Evolutionary conservation across 2,113 vertebrate genomes (phyloP).

Genomic region (Sialia sialis): DNA sequence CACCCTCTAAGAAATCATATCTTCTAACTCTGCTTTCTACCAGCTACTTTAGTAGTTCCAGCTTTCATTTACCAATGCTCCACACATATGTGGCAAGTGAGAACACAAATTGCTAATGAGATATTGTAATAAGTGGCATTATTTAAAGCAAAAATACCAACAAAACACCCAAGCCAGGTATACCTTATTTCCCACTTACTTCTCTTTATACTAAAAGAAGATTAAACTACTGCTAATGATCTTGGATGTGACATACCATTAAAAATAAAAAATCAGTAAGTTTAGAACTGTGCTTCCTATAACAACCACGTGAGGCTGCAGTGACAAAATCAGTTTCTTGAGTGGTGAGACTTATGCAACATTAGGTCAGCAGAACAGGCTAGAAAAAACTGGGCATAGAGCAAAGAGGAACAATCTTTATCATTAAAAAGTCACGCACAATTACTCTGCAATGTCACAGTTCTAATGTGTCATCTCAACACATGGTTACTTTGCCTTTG

Average conservation of each 20-base stretch:
- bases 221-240: background rate
- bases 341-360: background rate
- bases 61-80: background rate
- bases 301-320: background rate
- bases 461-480: background rate
- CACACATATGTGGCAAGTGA: background rate
- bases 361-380: background rate
- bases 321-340: background rate
- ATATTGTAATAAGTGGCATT: background rate
- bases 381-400: background rate
- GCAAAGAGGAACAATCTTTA: background rate
- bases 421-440: background rate
- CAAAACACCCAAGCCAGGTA: background rate
- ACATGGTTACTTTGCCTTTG: background rate
- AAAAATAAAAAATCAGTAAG: background rate
- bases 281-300: background rate
- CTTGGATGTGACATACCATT: background rate
- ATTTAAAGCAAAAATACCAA: background rate
- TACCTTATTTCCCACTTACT: background rate
- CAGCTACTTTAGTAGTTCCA: background rate
- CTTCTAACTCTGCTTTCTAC: background rate
- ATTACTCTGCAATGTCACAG: background rate
- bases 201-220: background rate
- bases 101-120: background rate
- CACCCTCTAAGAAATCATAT: accelerated